phyloP scores from a whole-genome alignment of 2,888 invertebrate genomes.

The Scaptomyza tumidula region DNA sequence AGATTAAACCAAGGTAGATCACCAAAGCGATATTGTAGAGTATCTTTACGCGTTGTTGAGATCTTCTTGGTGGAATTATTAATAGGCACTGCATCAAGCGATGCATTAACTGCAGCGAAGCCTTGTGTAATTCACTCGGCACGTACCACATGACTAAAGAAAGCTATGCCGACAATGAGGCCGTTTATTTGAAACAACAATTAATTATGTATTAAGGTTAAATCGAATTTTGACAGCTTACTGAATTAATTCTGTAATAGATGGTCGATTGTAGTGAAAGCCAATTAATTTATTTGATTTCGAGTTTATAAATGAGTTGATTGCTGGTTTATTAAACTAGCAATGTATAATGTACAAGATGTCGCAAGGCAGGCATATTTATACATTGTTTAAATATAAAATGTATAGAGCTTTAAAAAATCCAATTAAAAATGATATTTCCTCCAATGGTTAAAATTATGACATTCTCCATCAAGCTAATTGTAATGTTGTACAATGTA shows the following conservation, averaged over 20 bases:
- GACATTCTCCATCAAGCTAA: background rate
- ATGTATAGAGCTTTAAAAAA: too few species aligned
- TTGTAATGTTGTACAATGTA: background rate
- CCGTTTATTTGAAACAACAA: background rate
- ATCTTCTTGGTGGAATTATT: background rate
- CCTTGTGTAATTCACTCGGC: background rate
- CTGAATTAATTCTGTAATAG: background rate
- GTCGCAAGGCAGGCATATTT: background rate
- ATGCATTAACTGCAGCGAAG: background rate
- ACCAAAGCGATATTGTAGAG: background rate
- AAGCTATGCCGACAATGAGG: background rate
- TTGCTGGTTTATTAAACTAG: background rate
- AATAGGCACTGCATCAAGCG: background rate
- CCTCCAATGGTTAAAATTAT: too few species aligned
- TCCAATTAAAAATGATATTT: too few species aligned
- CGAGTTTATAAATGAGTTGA: background rate
- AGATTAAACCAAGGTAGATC: background rate
- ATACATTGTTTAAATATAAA: background rate
- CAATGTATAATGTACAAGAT: background rate
- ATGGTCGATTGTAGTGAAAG: background rate
- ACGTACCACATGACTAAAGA: background rate
- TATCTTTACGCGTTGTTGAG: background rate
- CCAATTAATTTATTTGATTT: background rate
- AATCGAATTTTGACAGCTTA: background rate
- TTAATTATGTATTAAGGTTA: background rate